A percentile compares a stretch with the other conserved stretches of the same genome.
Evolutionary conservation across 2,888 invertebrate species (phyloP).

Genomic region (Nyleta sp.): DNA sequence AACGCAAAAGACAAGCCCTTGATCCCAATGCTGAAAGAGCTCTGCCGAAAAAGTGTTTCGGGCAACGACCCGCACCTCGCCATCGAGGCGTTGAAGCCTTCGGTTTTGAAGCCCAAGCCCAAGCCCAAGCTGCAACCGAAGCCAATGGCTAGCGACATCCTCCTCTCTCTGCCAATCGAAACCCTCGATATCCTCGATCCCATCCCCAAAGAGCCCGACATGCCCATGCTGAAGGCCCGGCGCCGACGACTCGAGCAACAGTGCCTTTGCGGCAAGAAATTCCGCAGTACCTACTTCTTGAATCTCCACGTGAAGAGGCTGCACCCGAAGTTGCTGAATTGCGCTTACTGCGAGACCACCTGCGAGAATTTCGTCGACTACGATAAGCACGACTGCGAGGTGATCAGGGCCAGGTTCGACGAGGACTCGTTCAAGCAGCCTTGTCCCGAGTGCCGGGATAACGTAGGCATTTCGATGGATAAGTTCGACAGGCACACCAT

Average conservation of each 20-base stretch:
- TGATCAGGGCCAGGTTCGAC: conserved; percentile 34
- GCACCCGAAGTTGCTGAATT: conserved; percentile 67
- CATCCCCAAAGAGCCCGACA: conserved; percentile 20
- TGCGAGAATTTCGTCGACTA: conserved; percentile 64
- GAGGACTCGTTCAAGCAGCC: conserved; percentile 58
- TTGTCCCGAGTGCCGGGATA: conserved; percentile 66
- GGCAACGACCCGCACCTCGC: conserved; percentile 21
- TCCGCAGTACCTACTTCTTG: conserved; percentile 62
- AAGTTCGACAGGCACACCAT: conserved; percentile 72
- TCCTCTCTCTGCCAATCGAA: conserved; percentile 1
- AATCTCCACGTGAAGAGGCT: conserved; percentile 65
- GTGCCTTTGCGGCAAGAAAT: conserved; percentile 70
- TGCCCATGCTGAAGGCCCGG: conserved; percentile 50
- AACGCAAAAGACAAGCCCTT: too few species aligned
- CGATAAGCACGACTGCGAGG: conserved; percentile 69
- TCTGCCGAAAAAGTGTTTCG: conserved; percentile 17
- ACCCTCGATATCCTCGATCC: conserved; percentile 8
- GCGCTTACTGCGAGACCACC: conserved; percentile 71
- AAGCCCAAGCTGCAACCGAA: conserved; percentile 9
- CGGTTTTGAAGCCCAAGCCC: conserved; percentile 7
- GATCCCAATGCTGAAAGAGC: conserved; percentile 16
- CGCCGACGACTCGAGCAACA: conserved; percentile 47
- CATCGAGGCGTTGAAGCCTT: conserved; percentile 13
- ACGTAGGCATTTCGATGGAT: conserved; percentile 45
- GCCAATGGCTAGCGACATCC: not conserved